Conservation (phyloP, 2,888 invertebrate species). For the Lepetodrilus schrolli region DNA sequence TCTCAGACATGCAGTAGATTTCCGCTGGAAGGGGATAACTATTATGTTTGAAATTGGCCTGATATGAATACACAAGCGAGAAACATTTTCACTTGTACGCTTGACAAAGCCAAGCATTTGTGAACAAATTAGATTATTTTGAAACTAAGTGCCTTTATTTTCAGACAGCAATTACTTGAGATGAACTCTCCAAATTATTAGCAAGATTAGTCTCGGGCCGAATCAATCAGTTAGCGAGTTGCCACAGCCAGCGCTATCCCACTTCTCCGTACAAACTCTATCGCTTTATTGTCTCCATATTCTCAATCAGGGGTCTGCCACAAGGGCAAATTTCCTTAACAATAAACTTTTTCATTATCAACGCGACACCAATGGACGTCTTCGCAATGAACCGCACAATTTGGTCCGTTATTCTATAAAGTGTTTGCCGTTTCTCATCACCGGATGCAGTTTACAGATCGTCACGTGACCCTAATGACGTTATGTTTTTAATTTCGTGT, state of each 20-base stretch:
- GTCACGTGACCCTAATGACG: no score
- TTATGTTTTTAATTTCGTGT: no score
- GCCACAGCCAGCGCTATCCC: background rate
- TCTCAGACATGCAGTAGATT: conserved; percentile 14
- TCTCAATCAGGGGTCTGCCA: conserved; percentile 23
- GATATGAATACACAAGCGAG: conserved; percentile 31
- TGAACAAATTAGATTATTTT: conserved; percentile 33
- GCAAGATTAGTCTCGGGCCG: conserved; percentile 6
- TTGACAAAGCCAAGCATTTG: conserved; percentile 28
- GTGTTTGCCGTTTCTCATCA: background rate
- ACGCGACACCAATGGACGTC: background rate
- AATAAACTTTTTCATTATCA: conserved; percentile 26
- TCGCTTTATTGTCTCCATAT: conserved; percentile 24
- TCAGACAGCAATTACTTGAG: conserved; percentile 33
- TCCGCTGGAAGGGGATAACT: conserved; percentile 13
- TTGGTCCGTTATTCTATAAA: conserved; percentile 6
- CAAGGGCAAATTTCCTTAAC: conserved; percentile 26
- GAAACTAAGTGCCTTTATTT: conserved; percentile 37
- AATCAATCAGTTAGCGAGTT: conserved; percentile 24
- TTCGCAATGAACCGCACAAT: conserved; percentile 22
- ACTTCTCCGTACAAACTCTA: background rate
- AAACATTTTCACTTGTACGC: conserved; percentile 35
- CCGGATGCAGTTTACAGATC: background rate
- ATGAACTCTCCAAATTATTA: conserved; percentile 28
- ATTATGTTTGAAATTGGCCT: conserved; percentile 31